Evolutionary conservation across 2,113 vertebrate species (phyloP), one percentile per base, ranked within the genome.

Genomic region (Oplegnathus fasciatus): DNA sequence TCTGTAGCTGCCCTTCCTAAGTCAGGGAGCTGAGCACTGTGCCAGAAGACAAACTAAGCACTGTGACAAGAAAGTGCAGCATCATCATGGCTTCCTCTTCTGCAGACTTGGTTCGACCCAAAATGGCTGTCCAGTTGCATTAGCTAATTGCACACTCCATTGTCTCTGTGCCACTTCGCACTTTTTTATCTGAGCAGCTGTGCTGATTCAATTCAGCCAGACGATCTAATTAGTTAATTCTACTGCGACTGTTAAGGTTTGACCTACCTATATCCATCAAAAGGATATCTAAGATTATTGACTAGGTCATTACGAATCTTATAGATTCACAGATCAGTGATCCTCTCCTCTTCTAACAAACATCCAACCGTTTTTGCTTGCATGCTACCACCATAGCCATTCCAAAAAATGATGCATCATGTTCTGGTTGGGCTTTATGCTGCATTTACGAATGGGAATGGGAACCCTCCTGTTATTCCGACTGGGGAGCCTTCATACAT

Each of bases 81-180:
- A 80, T 93, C 90, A 92, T 94, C 91, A 83, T 62, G 64, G 64
- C 82, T 64, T 72, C 58, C 67, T 69, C 40, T 54, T 84, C 34
- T 80, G 80, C 76, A 85, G 87, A 84, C 77, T 67, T n/a, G 26
- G 50, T 89, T 72, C 13, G 24, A 79, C 71, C 83, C 81, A 81
- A 82, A 82, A 83, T 67, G 46, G 52, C 82, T 70, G 80, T 83
- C 83, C 72, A 58, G 66, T 65, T 86, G 70, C 92, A 94, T 95
- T 92, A 92, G 90, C 89, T 92, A 87, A 95, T 93, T 92, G 83
- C 52, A 42, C 50, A 26, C 75, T 65, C 26, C 22, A 26, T 64
- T 86, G 87, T 89, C 67, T 86, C 67, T 78, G 62, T 68, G 54
- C 60, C 73, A 78, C 44, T 82, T 86, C 62, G 64, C 62, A 80